Percentiles rank a stretch among this genome's conserved stretches.
Conservation (phyloP, 2,113 vertebrate species). For the Poicephalus meyeri region DNA sequence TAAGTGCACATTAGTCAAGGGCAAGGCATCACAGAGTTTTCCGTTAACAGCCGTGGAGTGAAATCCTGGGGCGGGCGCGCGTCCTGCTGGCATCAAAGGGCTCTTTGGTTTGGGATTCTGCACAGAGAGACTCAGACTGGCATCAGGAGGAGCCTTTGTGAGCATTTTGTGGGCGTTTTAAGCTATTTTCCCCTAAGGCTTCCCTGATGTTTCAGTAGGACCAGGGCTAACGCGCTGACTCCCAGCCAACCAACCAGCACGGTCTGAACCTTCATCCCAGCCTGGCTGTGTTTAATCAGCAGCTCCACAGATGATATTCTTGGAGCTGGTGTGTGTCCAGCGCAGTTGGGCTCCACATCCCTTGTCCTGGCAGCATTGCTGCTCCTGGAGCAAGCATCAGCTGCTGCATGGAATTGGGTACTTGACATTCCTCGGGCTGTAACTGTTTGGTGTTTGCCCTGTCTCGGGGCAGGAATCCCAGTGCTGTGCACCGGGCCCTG, state of each 20-base stretch:
- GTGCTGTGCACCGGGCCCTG: fast-evolving
- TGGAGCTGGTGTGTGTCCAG: neutral
- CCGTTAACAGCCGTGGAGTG: neutral
- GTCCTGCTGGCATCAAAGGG: neutral
- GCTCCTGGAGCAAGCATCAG: neutral
- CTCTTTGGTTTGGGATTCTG: neutral
- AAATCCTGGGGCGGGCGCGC: neutral
- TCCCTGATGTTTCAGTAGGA: neutral
- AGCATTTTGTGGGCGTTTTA: neutral
- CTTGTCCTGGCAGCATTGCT: neutral
- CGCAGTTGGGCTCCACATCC: fast-evolving
- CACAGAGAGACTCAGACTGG: neutral
- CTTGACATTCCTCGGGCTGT: neutral
- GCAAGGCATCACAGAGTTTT: neutral
- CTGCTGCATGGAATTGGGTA: neutral
- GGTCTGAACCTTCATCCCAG: neutral
- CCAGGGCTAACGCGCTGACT: neutral
- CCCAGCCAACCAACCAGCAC: neutral
- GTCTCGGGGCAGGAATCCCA: neutral
- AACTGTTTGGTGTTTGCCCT: neutral
- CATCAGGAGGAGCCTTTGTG: neutral
- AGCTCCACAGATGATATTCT: neutral
- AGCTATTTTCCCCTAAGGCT: neutral
- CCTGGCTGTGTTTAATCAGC: neutral
- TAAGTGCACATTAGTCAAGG: neutral